A percentile compares a stretch with the other conserved stretches of the same genome.
phyloP scores from a whole-genome alignment of 2,113 vertebrate species.

The Labeo rohita region DNA sequence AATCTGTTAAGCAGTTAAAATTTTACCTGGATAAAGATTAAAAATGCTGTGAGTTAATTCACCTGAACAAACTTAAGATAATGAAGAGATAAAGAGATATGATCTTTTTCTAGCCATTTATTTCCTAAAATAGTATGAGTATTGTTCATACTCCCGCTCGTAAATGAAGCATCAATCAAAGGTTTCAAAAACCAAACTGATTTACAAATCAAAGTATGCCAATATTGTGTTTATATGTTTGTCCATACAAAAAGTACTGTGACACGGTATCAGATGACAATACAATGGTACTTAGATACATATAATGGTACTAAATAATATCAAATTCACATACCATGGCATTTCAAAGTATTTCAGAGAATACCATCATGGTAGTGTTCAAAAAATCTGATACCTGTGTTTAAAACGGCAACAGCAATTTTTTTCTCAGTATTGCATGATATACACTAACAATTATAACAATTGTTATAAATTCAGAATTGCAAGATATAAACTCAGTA shows the following conservation, averaged over 20 bases:
- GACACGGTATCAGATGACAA: background rate
- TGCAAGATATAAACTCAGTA: no score
- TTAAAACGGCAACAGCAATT: background rate
- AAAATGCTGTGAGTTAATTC: slow-evolving; percentile 1
- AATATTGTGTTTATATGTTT: background rate
- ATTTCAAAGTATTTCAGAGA: background rate
- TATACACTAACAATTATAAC: no score
- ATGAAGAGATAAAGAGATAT: background rate
- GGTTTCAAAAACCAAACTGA: background rate
- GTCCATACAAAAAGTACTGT: background rate
- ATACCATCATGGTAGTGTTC: background rate
- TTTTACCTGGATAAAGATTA: slow-evolving; percentile 9
- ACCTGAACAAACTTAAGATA: background rate
- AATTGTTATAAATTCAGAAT: no score
- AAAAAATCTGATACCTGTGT: background rate
- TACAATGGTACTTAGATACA: background rate
- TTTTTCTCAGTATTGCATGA: no score
- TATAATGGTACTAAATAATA: background rate
- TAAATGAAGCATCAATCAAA: background rate
- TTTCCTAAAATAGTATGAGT: background rate
- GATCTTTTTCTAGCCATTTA: background rate
- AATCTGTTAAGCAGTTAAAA: background rate
- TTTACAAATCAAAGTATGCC: background rate
- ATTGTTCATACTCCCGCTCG: background rate
- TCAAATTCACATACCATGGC: background rate